Base-by-base conservation (phyloP, 1,140 invertebrate genomes). In the Laupala kohalensis region DNA sequence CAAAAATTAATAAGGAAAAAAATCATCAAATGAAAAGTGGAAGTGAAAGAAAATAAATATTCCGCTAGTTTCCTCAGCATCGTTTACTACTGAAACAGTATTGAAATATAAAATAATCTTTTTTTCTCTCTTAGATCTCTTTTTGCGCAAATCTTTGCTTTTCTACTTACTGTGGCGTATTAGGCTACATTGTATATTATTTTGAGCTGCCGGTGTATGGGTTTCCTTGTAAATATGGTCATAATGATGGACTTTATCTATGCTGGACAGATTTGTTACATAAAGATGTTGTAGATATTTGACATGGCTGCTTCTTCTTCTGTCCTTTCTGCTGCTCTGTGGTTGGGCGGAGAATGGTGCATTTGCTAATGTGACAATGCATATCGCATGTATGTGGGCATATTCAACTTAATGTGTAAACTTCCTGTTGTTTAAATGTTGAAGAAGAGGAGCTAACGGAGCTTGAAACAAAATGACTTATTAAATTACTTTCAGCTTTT, bases 301-400 rank as follows among this genome's bases (percentile, higher is more conserved):
- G 37, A 65, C 28, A 71, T 64, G 27, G 64, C 63, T 70, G 63
- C 37, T 71, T 71, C 64, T 64, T 65, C 37, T 66, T 71, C 70
- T 37, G 64, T 65, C 63, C 64, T 71, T 13, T 70, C n/a, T 71
- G 64, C 26, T 64, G 64, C 26, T 27, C 28, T 71, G 70, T 25
- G 28, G 64, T 37, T 64, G 64, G 24, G 70, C 66, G 70, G 63
- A 71, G 70, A 71, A 53, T 67, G 70, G 70, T 71, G 70, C 70
- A 71, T 71, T 29, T 71, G 70, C 70, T 71, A 65, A 27, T 71
- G 67, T 68, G 67, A 68, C 67, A 27, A 68, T 27, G 24, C 28
- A 37, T 30, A 23, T 53, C 27, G 67, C 67, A 68, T 68, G 67
- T 27, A 30, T 68, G 67, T 68, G 37, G 37, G 37, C 37, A 53